Conservation (phyloP, 2,113 vertebrate genomes). For the Guaruba guarouba region DNA sequence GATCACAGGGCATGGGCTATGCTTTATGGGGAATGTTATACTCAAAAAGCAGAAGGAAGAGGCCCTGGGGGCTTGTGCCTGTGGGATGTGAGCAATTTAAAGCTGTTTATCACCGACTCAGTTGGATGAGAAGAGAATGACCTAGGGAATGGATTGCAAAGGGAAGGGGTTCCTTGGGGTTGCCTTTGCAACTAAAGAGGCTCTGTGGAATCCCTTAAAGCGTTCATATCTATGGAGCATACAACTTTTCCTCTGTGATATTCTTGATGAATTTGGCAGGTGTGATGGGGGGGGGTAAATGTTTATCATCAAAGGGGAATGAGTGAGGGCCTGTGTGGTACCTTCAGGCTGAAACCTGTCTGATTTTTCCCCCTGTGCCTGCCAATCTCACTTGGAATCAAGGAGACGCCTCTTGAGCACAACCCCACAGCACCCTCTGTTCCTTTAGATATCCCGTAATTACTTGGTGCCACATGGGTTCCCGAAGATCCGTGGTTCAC, state of each 20-base stretch:
- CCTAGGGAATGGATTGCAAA: neutral
- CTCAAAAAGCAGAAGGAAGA: neutral
- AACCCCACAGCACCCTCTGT: constrained; percentile 51
- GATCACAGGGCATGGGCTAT: neutral
- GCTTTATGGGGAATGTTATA: neutral
- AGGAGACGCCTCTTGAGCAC: constrained; percentile 60
- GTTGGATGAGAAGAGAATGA: neutral
- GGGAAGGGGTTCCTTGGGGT: constrained; percentile 47
- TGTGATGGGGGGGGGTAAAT: neutral
- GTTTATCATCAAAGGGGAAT: constrained; percentile 70
- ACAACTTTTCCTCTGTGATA: constrained; percentile 59
- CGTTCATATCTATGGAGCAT: neutral
- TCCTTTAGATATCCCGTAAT: neutral
- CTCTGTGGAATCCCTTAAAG: constrained; percentile 64
- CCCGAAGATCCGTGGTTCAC: neutral
- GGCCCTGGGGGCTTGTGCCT: neutral
- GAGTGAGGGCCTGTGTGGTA: constrained; percentile 63
- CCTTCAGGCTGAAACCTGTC: constrained; percentile 69
- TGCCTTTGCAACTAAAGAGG: constrained; percentile 44
- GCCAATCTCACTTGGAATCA: constrained; percentile 67
- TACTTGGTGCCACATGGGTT: neutral
- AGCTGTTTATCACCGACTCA: neutral
- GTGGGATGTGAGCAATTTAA: neutral
- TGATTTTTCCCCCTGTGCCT: constrained; percentile 64
- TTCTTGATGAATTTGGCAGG: constrained; percentile 64